A percentile compares a stretch with the other conserved stretches of the same genome.
Evolutionary conservation across 2,888 invertebrate species (phyloP).

Genomic region (Cheilosia soror): DNA sequence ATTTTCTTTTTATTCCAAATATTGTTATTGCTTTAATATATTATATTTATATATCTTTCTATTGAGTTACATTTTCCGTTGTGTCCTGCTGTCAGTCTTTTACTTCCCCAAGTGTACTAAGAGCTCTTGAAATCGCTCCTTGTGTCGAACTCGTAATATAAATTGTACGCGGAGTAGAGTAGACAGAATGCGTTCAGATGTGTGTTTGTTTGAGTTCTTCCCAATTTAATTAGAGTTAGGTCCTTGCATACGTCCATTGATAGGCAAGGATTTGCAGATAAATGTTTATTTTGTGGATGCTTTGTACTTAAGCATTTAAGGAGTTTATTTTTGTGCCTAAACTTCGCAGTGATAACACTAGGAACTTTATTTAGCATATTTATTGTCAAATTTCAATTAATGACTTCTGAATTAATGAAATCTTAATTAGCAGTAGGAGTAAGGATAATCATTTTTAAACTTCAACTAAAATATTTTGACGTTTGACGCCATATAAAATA

Average conservation of each 20-base stretch:
- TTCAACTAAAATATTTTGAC: too few species aligned
- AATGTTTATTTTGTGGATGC: constrained; percentile 42
- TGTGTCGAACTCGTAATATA: constrained; percentile 16
- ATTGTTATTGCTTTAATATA: constrained; percentile 64
- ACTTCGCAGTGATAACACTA: constrained; percentile 11
- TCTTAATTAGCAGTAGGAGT: too few species aligned
- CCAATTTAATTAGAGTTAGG: constrained; percentile 30
- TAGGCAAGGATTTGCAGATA: constrained; percentile 25
- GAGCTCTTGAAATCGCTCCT: constrained; percentile 41
- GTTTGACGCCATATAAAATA: too few species aligned
- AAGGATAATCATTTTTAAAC: too few species aligned
- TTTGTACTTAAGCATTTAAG: not conserved
- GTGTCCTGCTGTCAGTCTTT: constrained; percentile 31
- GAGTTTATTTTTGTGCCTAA: not conserved
- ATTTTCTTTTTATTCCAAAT: constrained; percentile 67
- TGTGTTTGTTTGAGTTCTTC: constrained; percentile 11
- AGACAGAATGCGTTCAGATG: not conserved
- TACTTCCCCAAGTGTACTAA: constrained; percentile 38
- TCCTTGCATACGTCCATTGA: constrained; percentile 30
- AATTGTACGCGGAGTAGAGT: constrained; percentile 26
- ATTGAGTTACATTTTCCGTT: constrained; percentile 12
- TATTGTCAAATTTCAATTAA: not conserved
- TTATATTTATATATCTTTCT: constrained; percentile 3
- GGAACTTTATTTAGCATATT: constrained; percentile 6
- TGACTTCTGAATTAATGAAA: too few species aligned